Percentiles rank a stretch among this genome's conserved stretches.
These are phyloP conservation scores for Ips nitidus DNA, from an alignment of 1,140 invertebrate species.

Conservation along the genomic window DNA sequence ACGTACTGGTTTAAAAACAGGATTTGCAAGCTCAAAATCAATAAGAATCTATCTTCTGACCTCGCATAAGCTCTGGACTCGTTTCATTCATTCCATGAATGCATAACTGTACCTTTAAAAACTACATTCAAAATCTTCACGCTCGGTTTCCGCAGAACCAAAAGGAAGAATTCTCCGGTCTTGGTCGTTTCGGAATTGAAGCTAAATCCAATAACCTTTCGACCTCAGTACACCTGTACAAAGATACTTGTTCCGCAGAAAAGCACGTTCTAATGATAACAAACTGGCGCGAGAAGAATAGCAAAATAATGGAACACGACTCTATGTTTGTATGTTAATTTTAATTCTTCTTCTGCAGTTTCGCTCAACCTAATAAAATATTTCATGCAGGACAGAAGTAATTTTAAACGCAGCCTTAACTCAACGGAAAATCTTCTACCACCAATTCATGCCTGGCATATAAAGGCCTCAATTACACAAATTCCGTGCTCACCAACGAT, in stretches of 20 bases:
- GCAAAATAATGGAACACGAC: constrained; percentile 15
- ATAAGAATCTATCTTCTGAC: background rate
- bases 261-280: constrained; percentile 26
- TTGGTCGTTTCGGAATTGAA: constrained; percentile 4
- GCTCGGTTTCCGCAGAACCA: constrained; percentile 14
- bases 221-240: constrained; percentile 29
- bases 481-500: constrained; percentile 15
- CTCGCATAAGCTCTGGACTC: constrained; percentile 7
- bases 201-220: constrained; percentile 23
- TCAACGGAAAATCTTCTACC: constrained; percentile 17
- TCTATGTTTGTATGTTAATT: background rate
- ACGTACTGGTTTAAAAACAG: too few species aligned
- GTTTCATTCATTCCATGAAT: constrained; percentile 7
- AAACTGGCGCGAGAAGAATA: constrained; percentile 9
- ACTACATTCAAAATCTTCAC: constrained; percentile 18
- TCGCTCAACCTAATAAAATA: background rate
- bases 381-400: background rate
- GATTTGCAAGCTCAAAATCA: too few species aligned
- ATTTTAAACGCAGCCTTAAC: too few species aligned
- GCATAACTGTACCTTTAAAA: constrained; percentile 17
- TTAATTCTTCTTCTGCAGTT: background rate
- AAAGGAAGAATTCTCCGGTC: constrained; percentile 21
- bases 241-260: constrained; percentile 29
- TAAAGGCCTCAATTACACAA: constrained; percentile 28
- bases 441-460: constrained; percentile 23